Base-by-base conservation (phyloP, 2,888 invertebrate genomes). In the Agrilus biguttatus region DNA sequence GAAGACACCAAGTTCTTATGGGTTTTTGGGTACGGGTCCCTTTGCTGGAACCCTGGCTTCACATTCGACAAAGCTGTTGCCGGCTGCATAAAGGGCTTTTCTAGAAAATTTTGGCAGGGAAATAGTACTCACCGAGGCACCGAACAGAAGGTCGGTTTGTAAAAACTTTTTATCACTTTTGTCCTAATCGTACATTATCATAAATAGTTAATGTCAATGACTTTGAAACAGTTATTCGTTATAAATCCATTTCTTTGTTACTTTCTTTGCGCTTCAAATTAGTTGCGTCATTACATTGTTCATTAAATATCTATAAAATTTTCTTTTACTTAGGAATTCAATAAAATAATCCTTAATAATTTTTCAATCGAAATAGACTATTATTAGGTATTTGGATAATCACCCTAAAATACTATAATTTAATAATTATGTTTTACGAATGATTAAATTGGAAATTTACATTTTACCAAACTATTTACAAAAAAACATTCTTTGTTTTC, bases 41-140 rank as follows among this genome's bases (percentile, higher is more conserved):
- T 96, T 39, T 88, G 93, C 67, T 96, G 95, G 95, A 79, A 87
- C 66, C 90, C 90, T 0, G 93, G 95, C 41, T 95, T 96, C 63
- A 80, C 82, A 41, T 91, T 80, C 61, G 74, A 78, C 54, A 77
- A 80, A 56, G 83, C 83, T 45, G 69, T 86, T 12, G 79, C 82
- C 12, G 95, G 96, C n/a, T 83, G 80, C 58, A 74, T 89, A 8
- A 75, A 74, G 52, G 91, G 90, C 2, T 93, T 79, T 62, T 73
- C 77, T 8, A 72, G 93, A 53, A 74, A 84, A 61, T 95, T 95
- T 66, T 96, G 92, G 91, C 95, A 96, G 67, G 89, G 87, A 36
- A 87, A 86, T 59, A 77, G 82, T 0, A 82, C 83, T 7, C 87
- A 88, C 61, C 73, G 87, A 39, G 87, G 87, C 17, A 84, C 83